These are phyloP conservation scores for Cheilosia urbana DNA, from an alignment of 2,888 invertebrate genomes.

Conservation along the genomic window DNA sequence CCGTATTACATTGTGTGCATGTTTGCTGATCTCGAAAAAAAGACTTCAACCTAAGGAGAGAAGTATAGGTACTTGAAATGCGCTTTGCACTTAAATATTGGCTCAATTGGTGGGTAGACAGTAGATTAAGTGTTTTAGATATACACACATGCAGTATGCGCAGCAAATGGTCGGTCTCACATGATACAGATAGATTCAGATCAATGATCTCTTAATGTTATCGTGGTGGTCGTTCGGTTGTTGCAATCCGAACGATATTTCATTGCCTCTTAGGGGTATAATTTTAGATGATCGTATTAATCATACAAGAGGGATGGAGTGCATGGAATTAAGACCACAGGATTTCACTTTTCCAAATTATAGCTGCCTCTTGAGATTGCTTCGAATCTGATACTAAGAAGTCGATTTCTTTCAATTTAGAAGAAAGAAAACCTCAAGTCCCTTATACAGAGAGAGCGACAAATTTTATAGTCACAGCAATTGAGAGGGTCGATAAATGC, in stretches of 20 bases:
- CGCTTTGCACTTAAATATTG: conserved; percentile 70
- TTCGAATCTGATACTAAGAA: background rate
- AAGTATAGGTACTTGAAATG: conserved; percentile 53
- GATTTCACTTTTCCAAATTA: background rate
- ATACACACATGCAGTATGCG: conserved; percentile 32
- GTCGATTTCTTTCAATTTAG: background rate
- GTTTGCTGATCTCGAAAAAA: conserved; percentile 56
- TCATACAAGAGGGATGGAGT: conserved; percentile 35
- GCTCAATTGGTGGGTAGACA: conserved; percentile 74
- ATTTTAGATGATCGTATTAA: conserved; percentile 57
- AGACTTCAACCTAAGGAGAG: conserved; percentile 36
- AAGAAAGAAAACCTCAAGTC: background rate
- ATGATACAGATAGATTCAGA: conserved; percentile 67
- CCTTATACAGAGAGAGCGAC: no score
- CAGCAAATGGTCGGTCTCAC: conserved; percentile 30
- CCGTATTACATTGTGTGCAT: conserved; percentile 19
- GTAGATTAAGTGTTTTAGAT: conserved; percentile 72
- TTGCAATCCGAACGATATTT: conserved; percentile 56
- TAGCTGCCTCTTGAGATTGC: conserved; percentile 22
- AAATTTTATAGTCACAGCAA: no score
- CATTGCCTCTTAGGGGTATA: conserved; percentile 37
- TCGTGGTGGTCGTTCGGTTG: conserved; percentile 59
- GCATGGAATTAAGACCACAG: conserved; percentile 26
- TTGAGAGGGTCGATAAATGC: no score
- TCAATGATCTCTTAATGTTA: conserved; percentile 72